These are phyloP conservation scores for Epiblema foenella DNA, from an alignment of 2,888 invertebrate genomes.

Conservation along the genomic window DNA sequence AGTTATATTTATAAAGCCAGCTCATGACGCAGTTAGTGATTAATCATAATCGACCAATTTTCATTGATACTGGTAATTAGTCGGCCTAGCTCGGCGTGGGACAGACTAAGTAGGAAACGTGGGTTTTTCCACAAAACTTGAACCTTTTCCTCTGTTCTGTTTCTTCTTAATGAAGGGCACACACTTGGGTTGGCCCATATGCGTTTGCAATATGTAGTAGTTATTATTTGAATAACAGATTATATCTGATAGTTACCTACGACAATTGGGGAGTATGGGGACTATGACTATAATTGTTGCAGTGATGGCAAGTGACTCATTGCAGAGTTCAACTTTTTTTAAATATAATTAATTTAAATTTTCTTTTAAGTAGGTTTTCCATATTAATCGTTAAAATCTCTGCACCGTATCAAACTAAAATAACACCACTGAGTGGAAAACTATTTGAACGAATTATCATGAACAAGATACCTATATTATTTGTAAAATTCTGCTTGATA, in stretches of 20 bases:
- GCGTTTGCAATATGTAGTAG: neutral
- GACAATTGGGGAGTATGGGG: no score
- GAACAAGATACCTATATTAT: neutral
- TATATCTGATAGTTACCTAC: no score
- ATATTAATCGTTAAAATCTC: no score
- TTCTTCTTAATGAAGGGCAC: neutral
- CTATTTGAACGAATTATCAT: neutral
- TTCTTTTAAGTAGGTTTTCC: no score
- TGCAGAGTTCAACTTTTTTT: no score
- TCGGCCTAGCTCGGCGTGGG: constrained; percentile 19
- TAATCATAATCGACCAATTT: constrained; percentile 35
- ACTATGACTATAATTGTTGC: no score
- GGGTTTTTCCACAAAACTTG: constrained; percentile 32
- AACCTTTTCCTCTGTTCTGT: constrained; percentile 6
- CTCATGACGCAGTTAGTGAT: neutral
- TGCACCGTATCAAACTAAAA: neutral
- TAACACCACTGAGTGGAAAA: neutral
- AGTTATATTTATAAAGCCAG: constrained; percentile 2
- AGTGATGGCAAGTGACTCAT: no score
- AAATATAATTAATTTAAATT: no score
- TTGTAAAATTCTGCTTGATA: constrained; percentile 19
- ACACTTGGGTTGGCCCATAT: neutral
- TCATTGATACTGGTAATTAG: constrained; percentile 30
- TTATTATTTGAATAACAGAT: no score
- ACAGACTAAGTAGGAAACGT: constrained; percentile 14